Percentiles rank a stretch among this genome's conserved stretches.
Conservation (phyloP, 2,113 vertebrate species). For the Anguilla rostrata region DNA sequence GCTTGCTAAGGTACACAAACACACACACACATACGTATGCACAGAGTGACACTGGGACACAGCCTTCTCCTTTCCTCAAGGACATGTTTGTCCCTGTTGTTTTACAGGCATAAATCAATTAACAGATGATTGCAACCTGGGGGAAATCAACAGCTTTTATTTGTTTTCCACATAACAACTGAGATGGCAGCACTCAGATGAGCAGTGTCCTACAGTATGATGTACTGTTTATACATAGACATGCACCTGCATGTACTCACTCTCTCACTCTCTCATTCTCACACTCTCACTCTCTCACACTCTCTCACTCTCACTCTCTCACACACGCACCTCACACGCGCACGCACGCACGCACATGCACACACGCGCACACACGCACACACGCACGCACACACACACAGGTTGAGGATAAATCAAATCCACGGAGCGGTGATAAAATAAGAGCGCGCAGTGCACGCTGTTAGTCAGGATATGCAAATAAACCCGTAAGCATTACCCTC, state of each 20-base stretch:
- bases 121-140: conserved; percentile 17
- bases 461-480: neutral
- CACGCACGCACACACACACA: neutral
- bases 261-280: too few relatives aligned
- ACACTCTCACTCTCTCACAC: too few relatives aligned
- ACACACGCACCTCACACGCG: neutral
- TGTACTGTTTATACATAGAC: too few relatives aligned
- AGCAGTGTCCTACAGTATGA: neutral
- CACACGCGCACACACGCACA: conserved; percentile 1
- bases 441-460: neutral
- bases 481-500: neutral
- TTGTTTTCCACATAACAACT: neutral
- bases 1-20: neutral
- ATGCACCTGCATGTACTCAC: too few relatives aligned
- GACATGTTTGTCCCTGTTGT: conserved; percentile 14
- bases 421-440: neutral
- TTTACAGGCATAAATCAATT: conserved; percentile 27
- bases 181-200: neutral
- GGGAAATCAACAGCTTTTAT: neutral
- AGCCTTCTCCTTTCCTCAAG: neutral
- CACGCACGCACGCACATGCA: neutral
- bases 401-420: neutral
- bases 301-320: too few relatives aligned
- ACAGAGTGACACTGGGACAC: neutral
- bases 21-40: neutral